Conservation (phyloP, 2,113 vertebrate species). For the Gymnobelideus leadbeateri region DNA sequence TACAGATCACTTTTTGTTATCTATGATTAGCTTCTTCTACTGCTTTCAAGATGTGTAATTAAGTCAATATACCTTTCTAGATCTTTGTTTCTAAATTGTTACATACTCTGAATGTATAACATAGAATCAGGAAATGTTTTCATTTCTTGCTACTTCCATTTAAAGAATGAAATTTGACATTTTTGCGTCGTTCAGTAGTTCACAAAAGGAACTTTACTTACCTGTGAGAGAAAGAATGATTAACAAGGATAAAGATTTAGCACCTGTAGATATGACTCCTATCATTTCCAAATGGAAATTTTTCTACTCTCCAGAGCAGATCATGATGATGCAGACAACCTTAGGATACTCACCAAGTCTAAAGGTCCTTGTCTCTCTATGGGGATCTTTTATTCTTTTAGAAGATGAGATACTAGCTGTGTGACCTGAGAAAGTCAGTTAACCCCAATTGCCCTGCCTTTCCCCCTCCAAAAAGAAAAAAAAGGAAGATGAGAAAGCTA, state of each 20-base stretch:
- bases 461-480: no score
- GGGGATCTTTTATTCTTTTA: background rate
- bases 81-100: background rate
- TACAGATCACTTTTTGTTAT: background rate
- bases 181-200: background rate
- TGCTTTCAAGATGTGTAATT: background rate
- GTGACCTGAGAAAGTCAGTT: no score
- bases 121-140: background rate
- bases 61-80: background rate
- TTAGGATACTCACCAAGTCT: background rate
- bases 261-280: background rate
- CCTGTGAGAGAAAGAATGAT: background rate
- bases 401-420: background rate
- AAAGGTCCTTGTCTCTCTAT: background rate
- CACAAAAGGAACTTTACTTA: background rate
- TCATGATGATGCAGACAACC: background rate
- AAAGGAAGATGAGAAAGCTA: background rate
- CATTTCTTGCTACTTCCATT: background rate
- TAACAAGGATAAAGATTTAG: background rate
- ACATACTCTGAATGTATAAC: background rate
- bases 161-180: background rate
- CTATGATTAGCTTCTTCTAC: background rate
- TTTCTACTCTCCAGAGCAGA: background rate
- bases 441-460: no score
- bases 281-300: background rate